Conservation (phyloP, 2,888 invertebrate species). For the Drosophila phalerata region DNA sequence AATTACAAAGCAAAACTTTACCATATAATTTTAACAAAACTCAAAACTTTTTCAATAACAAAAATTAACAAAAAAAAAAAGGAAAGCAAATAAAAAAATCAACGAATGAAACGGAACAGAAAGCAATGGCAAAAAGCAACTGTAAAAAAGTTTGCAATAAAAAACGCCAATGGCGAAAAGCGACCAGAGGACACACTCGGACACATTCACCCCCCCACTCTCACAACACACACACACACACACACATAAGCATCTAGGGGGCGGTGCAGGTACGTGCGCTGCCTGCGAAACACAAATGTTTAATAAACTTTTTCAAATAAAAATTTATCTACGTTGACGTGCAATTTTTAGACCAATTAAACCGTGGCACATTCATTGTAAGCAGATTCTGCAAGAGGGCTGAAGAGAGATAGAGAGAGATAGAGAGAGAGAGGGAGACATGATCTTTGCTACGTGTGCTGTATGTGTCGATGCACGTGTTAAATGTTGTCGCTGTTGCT, state of each 20-base stretch:
- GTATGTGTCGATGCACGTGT: constrained; percentile 16
- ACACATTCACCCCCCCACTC: constrained; percentile 24
- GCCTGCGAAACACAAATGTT: constrained; percentile 75
- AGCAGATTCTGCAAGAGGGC: constrained; percentile 13
- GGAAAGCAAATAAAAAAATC: constrained; percentile 19
- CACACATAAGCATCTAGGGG: constrained; percentile 20
- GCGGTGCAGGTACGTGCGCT: constrained; percentile 64
- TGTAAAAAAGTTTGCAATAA: constrained; percentile 73
- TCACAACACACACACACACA: constrained; percentile 10
- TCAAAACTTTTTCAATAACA: constrained; percentile 77
- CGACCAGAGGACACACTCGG: constrained; percentile 62
- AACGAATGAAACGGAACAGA: constrained; percentile 24
- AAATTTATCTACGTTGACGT: constrained; percentile 81
- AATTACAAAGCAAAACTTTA: constrained; percentile 77
- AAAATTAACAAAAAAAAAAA: constrained; percentile 59
- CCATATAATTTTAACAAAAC: constrained; percentile 72
- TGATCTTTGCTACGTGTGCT: constrained; percentile 32
- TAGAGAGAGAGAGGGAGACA: background rate
- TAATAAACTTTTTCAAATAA: constrained; percentile 82
- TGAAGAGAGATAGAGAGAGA: constrained; percentile 1
- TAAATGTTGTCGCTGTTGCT: constrained; percentile 12
- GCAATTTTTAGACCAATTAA: constrained; percentile 83
- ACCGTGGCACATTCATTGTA: constrained; percentile 52
- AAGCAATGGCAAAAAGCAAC: constrained; percentile 64
- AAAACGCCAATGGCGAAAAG: constrained; percentile 65